A percentile compares a stretch with the other conserved stretches of the same genome.
phyloP scores from a whole-genome alignment of 2,888 invertebrate genomes.

The Sinodicranocentrus sp. region DNA sequence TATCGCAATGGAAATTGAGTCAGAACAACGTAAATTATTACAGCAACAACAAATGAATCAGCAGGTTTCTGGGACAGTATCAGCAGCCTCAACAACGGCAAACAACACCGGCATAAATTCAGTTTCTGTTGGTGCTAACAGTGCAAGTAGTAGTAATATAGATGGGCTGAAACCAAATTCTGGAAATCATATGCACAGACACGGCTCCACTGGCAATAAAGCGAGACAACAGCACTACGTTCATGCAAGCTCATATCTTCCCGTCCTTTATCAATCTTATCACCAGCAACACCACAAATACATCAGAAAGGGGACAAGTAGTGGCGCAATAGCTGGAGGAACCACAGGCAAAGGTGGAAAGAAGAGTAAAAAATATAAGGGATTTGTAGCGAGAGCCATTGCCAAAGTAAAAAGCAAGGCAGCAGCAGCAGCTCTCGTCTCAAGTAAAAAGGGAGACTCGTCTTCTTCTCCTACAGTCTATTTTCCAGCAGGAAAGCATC shows the following conservation, averaged over 20 bases:
- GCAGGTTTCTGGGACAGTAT: slow-evolving; percentile 55
- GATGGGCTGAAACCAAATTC: slow-evolving; percentile 52
- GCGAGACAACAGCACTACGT: slow-evolving; percentile 57
- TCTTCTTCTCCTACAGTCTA: slow-evolving; percentile 57
- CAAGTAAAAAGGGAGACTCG: slow-evolving; percentile 7
- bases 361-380: slow-evolving; percentile 63
- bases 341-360: slow-evolving; percentile 44
- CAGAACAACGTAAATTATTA: slow-evolving; percentile 65
- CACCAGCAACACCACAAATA: slow-evolving; percentile 66
- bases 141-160: background rate
- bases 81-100: slow-evolving; percentile 19
- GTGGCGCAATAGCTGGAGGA: slow-evolving; percentile 32
- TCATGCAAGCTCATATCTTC: slow-evolving; percentile 66
- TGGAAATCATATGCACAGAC: slow-evolving; percentile 57
- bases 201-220: slow-evolving; percentile 46
- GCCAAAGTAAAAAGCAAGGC: slow-evolving; percentile 71
- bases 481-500: slow-evolving; percentile 36
- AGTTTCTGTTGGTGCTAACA: background rate
- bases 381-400: slow-evolving; percentile 70
- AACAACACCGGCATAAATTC: slow-evolving; percentile 50
- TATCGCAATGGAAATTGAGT: slow-evolving; percentile 70
- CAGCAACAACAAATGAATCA: slow-evolving; percentile 50
- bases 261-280: slow-evolving; percentile 68
- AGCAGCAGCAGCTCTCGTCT: slow-evolving; percentile 18
- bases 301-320: slow-evolving; percentile 57